Percentiles rank a stretch among this genome's conserved stretches.
These are phyloP conservation scores for Oncorhynchus masou DNA, from an alignment of 2,113 vertebrate species.

Conservation along the genomic window DNA sequence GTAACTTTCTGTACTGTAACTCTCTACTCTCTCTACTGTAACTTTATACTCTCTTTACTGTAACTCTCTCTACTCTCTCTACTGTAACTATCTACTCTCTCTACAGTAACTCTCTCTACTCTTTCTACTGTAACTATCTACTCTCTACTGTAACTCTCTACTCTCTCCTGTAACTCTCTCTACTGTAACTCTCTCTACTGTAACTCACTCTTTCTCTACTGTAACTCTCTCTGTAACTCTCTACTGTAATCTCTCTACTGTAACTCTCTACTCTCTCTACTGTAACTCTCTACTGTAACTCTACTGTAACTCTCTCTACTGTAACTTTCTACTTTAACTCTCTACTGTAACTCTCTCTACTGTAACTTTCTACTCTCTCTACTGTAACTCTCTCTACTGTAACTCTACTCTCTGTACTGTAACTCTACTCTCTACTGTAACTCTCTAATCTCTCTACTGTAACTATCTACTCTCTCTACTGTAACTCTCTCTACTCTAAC, in stretches of 20 bases:
- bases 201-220: constrained; percentile 30
- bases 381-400: constrained; percentile 32
- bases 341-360: no score
- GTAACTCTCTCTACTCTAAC: constrained; percentile 72
- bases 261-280: constrained; percentile 69
- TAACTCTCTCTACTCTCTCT: constrained; percentile 48
- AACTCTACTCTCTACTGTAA: constrained; percentile 65
- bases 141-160: constrained; percentile 39
- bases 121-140: constrained; percentile 21
- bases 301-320: no score
- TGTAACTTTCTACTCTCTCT: constrained; percentile 33
- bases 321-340: no score
- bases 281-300: constrained; percentile 43
- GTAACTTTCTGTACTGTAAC: background rate
- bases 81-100: constrained; percentile 39
- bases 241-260: constrained; percentile 45
- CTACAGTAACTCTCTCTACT: constrained; percentile 70
- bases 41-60: no score
- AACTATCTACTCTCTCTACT: constrained; percentile 52
- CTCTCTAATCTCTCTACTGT: constrained; percentile 55
- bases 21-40: background rate
- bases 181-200: no score
- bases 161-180: constrained; percentile 67
- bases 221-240: constrained; percentile 58
- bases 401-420: constrained; percentile 61